These are phyloP conservation scores for Monodelphis domestica DNA, from an alignment of 2,797 vertebrate species.

Conservation along the genomic window DNA sequence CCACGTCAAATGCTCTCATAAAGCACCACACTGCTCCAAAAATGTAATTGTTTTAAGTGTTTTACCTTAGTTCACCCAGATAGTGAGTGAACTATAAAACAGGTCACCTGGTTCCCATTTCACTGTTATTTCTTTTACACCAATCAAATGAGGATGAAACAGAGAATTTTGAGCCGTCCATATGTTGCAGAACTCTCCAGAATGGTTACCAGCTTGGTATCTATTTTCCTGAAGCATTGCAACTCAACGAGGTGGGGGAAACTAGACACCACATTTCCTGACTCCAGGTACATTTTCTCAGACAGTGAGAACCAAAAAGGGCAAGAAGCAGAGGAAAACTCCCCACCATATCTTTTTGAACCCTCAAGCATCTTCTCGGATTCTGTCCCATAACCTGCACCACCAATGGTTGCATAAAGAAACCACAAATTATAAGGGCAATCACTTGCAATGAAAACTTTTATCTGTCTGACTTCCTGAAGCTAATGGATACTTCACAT, in stretches of 20 bases:
- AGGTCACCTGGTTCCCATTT: neutral
- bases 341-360: neutral
- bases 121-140: neutral
- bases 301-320: conserved; percentile 12
- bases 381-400: neutral
- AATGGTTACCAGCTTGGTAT: neutral
- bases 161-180: neutral
- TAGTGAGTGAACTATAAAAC: neutral
- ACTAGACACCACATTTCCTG: conserved; percentile 10
- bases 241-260: neutral
- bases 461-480: neutral
- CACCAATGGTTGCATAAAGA: neutral
- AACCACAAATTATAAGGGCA: conserved; percentile 6
- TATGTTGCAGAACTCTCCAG: neutral
- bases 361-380: neutral
- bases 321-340: neutral
- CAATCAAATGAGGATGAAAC: neutral
- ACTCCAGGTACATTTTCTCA: neutral
- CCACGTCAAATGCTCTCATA: neutral
- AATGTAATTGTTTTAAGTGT: neutral
- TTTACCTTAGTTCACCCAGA: conserved; percentile 13
- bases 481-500: no score
- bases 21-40: neutral
- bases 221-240: neutral
- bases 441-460: neutral